phyloP scores from a whole-genome alignment of 2,888 invertebrate species.

The Ichneumoninae sp. region DNA sequence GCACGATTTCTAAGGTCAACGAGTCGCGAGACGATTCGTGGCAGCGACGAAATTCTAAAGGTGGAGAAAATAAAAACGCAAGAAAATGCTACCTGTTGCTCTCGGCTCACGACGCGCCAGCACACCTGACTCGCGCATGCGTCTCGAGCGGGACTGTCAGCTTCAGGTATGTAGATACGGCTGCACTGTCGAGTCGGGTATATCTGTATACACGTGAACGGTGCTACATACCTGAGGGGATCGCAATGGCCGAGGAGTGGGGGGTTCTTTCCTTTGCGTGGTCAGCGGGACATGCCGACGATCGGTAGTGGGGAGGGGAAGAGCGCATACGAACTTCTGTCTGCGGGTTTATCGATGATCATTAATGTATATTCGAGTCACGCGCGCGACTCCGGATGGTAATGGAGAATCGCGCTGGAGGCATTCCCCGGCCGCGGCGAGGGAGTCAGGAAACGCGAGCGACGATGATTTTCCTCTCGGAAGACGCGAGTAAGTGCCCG shows the following conservation, averaged over 20 bases:
- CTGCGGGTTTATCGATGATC: slow-evolving; percentile 48
- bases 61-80: slow-evolving; percentile 27
- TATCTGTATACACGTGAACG: slow-evolving; percentile 14
- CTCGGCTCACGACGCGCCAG: slow-evolving; percentile 61
- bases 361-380: slow-evolving; percentile 70
- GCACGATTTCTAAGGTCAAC: neutral
- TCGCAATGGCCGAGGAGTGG: slow-evolving; percentile 11
- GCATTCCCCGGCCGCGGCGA: slow-evolving; percentile 58
- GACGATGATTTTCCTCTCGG: slow-evolving; percentile 3
- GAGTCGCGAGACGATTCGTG: slow-evolving; percentile 10
- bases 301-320: neutral
- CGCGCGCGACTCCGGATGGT: slow-evolving; percentile 73
- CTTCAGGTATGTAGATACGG: slow-evolving; percentile 18
- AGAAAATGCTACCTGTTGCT: slow-evolving; percentile 71
- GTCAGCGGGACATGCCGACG: neutral
- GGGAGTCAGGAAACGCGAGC: slow-evolving; percentile 43
- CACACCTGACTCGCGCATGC: slow-evolving; percentile 71
- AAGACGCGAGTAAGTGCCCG: neutral
- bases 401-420: slow-evolving; percentile 71
- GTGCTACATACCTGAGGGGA: slow-evolving; percentile 54
- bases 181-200: slow-evolving; percentile 4
- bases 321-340: slow-evolving; percentile 3
- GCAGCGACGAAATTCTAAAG: slow-evolving; percentile 43
- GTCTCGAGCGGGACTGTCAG: slow-evolving; percentile 47
- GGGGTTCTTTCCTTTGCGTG: slow-evolving; percentile 32